Base-by-base conservation (phyloP, 2,888 invertebrate genomes). In the Metopia argyrocephala region DNA sequence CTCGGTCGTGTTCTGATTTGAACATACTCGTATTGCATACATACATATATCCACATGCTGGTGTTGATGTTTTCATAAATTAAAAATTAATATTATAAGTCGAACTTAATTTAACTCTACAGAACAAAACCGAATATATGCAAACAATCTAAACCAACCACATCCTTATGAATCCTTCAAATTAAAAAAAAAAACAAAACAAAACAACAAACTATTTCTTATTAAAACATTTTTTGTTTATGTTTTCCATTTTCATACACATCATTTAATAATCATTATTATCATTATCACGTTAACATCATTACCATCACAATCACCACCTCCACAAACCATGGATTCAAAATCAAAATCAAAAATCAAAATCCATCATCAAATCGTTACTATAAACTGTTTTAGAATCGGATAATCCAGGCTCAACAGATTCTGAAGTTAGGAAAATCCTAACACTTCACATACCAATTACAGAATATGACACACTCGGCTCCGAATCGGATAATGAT, bases 401-500 rank as follows among this genome's bases (percentile, higher is more conserved):
- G 92, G 96, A 96, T 94, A 96, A 96, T 94, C 94, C 96, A 94
- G 96, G 96, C 92, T 96, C 96, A 91, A 96, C 96, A 93, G 96
- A 96, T 94, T 96, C 96, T 92, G 96, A 96, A 94, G 95, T 96
- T 92, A 95, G 95, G 94, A 95, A 96, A 94, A 96, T 96, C 93
- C 91, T 96, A 94, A 95, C 95, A 91, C 94, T 96, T 92, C 96
- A 96, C 94, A 94, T 96, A 93, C 95, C 96, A 92, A 96, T 96
- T 94, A 95, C 95, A 94, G 96, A 96, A 93, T 96, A 96, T 93
- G 96, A 96, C 92, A 94, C 94, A 88, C 92, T 94, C 89, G 94
- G 94, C 88, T 94, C 94, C 89, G 94, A 94, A 90, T 94, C 94
- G 90, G 94, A 94, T 91, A 96, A 96, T 90, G 96, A 96, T 91